A percentile compares a stretch with the other conserved stretches of the same genome.
These are phyloP conservation scores for Octonoba sinensis DNA, from an alignment of 2,888 invertebrate species.

Conservation along the genomic window DNA sequence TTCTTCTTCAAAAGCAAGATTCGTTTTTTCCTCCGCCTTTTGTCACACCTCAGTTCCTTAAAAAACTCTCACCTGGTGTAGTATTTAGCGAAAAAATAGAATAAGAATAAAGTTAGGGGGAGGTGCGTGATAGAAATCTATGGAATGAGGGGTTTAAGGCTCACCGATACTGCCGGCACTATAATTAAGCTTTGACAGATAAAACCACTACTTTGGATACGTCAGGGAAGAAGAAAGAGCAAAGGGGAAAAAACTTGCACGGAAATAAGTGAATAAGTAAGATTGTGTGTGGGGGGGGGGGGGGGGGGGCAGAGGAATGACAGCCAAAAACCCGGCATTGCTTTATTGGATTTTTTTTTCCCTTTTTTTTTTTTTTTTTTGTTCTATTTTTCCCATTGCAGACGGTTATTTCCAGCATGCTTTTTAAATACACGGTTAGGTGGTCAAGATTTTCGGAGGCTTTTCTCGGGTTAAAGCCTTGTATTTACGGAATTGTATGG, in stretches of 20 bases:
- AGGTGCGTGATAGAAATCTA: constrained; percentile 23
- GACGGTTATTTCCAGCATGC: constrained; percentile 21
- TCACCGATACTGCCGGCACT: constrained; percentile 34
- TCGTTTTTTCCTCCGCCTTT: not conserved
- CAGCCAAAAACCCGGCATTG: not conserved
- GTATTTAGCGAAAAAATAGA: not conserved
- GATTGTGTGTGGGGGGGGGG: not conserved
- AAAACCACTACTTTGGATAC: constrained; percentile 52
- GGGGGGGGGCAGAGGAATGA: not conserved
- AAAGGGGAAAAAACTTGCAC: not conserved
- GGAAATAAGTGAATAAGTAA: constrained; percentile 26
- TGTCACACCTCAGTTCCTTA: not conserved
- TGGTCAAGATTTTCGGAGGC: constrained; percentile 3
- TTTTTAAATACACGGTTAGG: constrained; percentile 28
- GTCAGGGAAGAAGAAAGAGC: constrained; percentile 20
- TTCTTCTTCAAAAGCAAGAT: not conserved
- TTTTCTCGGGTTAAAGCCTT: constrained; percentile 16
- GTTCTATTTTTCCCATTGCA: not conserved
- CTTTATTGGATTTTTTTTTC: not conserved
- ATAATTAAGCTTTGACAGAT: constrained; percentile 57
- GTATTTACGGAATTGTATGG: constrained; percentile 1
- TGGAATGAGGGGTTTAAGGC: constrained; percentile 52
- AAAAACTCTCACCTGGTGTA: constrained; percentile 2
- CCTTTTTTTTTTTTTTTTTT: not conserved
- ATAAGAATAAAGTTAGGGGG: not conserved